phyloP scores from a whole-genome alignment of 2,888 invertebrate species.

The Eupithecia subumbrata region DNA sequence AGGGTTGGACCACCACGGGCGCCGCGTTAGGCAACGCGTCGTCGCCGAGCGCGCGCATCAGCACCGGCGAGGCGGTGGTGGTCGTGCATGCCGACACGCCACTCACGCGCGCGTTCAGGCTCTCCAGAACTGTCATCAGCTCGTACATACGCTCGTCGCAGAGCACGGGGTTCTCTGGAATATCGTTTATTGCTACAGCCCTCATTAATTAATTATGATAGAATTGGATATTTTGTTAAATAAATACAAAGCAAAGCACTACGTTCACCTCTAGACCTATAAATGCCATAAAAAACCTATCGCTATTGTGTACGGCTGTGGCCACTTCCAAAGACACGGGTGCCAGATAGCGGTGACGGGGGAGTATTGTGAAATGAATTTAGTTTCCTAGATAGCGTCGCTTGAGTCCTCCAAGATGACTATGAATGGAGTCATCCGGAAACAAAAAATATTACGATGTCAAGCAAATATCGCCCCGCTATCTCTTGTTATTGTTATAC shows the following conservation, averaged over 20 bases:
- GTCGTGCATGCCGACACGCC: conserved; percentile 85
- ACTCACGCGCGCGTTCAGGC: conserved; percentile 88
- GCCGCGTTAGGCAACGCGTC: conserved; percentile 59
- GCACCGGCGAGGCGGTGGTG: conserved; percentile 63
- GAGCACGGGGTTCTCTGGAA: conserved; percentile 91
- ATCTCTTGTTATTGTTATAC: not conserved
- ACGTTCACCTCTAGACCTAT: not conserved
- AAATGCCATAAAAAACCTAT: not conserved
- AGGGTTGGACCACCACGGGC: conserved; percentile 62
- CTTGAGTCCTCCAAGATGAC: not conserved
- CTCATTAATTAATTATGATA: not conserved
- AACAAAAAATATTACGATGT: not conserved
- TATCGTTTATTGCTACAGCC: conserved; percentile 6
- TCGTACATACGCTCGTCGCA: conserved; percentile 90
- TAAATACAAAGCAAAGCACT: not conserved
- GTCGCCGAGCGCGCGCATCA: conserved; percentile 72
- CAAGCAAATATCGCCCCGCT: not conserved
- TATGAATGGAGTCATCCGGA: not conserved
- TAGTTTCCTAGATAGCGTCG: not conserved
- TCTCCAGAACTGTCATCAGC: conserved; percentile 87
- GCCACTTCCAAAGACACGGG: not conserved
- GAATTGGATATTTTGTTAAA: not conserved
- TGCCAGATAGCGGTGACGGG: not conserved
- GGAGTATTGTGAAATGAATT: not conserved
- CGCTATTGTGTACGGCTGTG: not conserved